Evolutionary conservation across 1,140 invertebrate genomes (phyloP).

Genomic region (Limonius californicus): DNA sequence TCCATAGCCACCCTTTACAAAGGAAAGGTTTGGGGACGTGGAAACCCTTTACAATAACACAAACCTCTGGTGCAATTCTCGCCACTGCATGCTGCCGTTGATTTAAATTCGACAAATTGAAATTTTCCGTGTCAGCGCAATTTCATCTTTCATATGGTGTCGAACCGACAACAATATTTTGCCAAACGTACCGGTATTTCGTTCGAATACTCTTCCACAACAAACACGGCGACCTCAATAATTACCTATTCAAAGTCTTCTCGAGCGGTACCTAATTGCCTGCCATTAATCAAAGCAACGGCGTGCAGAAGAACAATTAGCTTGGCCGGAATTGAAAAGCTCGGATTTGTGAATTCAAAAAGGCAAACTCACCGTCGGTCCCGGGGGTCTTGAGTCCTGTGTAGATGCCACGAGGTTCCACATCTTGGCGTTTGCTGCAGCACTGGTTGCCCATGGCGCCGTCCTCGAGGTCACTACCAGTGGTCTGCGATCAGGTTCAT

Average conservation of each 20-base stretch:
- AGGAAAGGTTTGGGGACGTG: too few relatives aligned
- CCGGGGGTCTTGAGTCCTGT: constrained; percentile 12
- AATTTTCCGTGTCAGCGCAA: too few relatives aligned
- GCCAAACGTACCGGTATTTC: too few relatives aligned
- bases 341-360: not conserved
- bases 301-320: not conserved
- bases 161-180: too few relatives aligned
- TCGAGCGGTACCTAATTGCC: not conserved
- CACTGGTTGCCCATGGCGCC: constrained; percentile 60
- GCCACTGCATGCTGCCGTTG: too few relatives aligned
- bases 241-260: not conserved
- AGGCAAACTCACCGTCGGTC: constrained; percentile 5
- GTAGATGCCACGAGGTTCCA: constrained; percentile 55
- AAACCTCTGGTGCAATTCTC: too few relatives aligned
- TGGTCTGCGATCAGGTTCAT: constrained; percentile 1
- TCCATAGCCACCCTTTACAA: too few relatives aligned
- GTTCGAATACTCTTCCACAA: too few relatives aligned
- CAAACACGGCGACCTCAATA: not conserved
- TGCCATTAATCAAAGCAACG: not conserved
- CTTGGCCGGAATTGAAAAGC: too few relatives aligned
- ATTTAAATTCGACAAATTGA: too few relatives aligned
- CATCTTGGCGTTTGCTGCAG: constrained; percentile 70
- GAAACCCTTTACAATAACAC: too few relatives aligned
- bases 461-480: constrained; percentile 7
- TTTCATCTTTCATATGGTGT: too few relatives aligned